Evolutionary conservation across 2,113 vertebrate species (phyloP), one percentile per base, ranked within the genome.

Genomic region (Benitochromis conjunctus): DNA sequence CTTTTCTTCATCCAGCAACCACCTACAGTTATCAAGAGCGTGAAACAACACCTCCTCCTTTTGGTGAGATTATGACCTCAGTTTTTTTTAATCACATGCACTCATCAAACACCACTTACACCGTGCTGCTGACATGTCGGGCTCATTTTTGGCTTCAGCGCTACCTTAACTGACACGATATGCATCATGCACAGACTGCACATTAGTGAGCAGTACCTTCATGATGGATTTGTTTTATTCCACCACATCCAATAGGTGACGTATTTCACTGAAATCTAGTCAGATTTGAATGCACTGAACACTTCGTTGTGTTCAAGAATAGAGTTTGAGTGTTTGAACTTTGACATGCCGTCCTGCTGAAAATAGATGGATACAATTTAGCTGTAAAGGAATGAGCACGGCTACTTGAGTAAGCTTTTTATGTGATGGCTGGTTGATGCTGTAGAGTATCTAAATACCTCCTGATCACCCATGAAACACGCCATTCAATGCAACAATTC

Each of bases 41-140:
- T 16, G 2, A 3, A 13, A 1, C 38, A 4, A 16, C 38, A 76
- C 6, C 21, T 6, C 14, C 87, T 13, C 4, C 13, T 7, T 81
- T 36, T 1, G 84, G 89, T 93, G 53, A 91, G 87, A 85, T 19
- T 57, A 62, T 26, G 11, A 24, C 3, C 6, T 60, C 14, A 1
- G 43, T 29, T 3, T 48, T 48, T 76, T 76, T 19, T 3, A 18
- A 26, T 76, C 18, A 53, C 13, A 53, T 34, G 48, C 18, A 13
- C 71, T 76, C 46, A 3, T 34, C 43, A 76, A 34, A 53, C 26
- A 12, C 71, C 24, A 34, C 46, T n/a, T 34, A 9, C 26, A 31
- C 66, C 1, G 38, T 46, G 41, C 66, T 24, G 14, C 41, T 46
- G 18, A 43, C 69, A 31, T 7, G 24, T 31, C 3, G 2, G 36